phyloP scores from a whole-genome alignment of 1,140 invertebrate species.

The Teleopsis dalmanni region DNA sequence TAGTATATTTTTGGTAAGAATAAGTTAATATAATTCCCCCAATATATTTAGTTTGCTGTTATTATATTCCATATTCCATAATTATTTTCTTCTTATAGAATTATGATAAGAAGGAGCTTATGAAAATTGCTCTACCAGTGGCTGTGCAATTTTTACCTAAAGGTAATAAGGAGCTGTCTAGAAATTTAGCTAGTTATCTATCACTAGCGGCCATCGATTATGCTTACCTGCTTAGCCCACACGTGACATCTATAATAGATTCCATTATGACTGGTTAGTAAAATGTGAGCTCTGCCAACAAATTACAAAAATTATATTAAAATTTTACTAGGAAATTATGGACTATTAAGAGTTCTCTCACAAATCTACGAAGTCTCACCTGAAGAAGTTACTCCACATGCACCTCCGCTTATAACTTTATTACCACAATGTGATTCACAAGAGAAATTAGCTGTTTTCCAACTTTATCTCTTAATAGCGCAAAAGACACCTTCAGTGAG shows the following conservation, averaged over 20 bases:
- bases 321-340: conserved; percentile 60
- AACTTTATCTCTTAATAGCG: conserved; percentile 72
- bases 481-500: conserved; percentile 66
- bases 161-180: conserved; percentile 78
- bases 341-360: conserved; percentile 73
- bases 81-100: conserved; percentile 45
- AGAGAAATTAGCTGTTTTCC: conserved; percentile 75
- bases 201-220: conserved; percentile 89
- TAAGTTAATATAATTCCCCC: neutral
- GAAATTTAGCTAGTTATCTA: conserved; percentile 85
- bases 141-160: conserved; percentile 86
- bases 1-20: conserved; percentile 81
- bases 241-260: conserved; percentile 82
- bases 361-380: conserved; percentile 82
- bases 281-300: neutral
- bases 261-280: conserved; percentile 73
- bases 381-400: conserved; percentile 75
- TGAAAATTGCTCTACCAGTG: conserved; percentile 80
- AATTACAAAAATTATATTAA: neutral
- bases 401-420: conserved; percentile 71
- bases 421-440: conserved; percentile 72
- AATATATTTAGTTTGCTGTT: neutral
- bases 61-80: neutral
- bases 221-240: conserved; percentile 71
- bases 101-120: conserved; percentile 79